Evolutionary conservation across 2,888 invertebrate species (phyloP).

Genomic region (Cenopis cana): DNA sequence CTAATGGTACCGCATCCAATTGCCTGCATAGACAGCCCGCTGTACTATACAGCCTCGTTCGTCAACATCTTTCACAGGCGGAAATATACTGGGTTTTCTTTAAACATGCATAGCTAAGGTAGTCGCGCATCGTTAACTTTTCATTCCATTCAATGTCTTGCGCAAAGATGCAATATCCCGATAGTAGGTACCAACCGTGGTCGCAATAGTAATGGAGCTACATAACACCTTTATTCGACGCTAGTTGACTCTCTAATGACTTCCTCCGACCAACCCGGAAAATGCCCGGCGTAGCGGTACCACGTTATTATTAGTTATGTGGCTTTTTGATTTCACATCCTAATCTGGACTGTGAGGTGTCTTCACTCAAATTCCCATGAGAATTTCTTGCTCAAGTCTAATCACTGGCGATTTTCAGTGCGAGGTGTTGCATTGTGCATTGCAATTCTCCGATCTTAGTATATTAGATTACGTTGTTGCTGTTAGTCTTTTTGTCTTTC

Average conservation of each 20-base stretch:
- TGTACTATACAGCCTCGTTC: conserved; percentile 31
- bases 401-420: conserved; percentile 15
- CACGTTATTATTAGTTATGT: conserved; percentile 40
- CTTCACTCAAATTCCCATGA: conserved; percentile 36
- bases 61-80: conserved; percentile 14
- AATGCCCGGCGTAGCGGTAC: conserved; percentile 52
- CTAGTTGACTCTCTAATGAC: conserved; percentile 73
- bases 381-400: conserved; percentile 20
- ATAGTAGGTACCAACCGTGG: conserved; percentile 63
- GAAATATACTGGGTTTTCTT: conserved; percentile 4
- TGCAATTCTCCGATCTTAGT: conserved; percentile 15
- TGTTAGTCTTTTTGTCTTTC: background rate
- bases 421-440: too few relatives aligned
- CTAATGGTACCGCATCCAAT: conserved; percentile 27
- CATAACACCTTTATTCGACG: conserved; percentile 72
- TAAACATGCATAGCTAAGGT: conserved; percentile 1
- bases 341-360: conserved; percentile 33
- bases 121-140: conserved; percentile 24
- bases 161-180: conserved; percentile 70
- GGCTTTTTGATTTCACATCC: conserved; percentile 43
- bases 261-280: conserved; percentile 74
- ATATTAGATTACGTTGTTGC: conserved; percentile 29
- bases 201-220: conserved; percentile 68
- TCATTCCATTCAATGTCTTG: conserved; percentile 59
- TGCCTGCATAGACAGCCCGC: conserved; percentile 20